Evolutionary conservation across 2,113 vertebrate genomes (phyloP).

Genomic region (Barbus barbus): DNA sequence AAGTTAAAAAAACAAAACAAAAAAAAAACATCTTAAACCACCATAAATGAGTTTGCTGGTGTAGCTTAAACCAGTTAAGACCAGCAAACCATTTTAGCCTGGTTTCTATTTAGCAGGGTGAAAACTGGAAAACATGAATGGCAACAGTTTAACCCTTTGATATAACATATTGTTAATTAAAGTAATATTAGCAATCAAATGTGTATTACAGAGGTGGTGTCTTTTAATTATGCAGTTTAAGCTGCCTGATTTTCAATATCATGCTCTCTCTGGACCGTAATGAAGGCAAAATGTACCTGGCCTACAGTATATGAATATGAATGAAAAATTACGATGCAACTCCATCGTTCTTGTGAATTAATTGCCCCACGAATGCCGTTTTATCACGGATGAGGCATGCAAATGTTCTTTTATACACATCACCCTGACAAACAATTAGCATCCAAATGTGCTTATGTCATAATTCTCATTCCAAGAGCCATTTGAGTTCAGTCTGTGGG

Average conservation of each 20-base stretch:
- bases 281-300: neutral
- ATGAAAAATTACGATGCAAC: neutral
- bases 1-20: neutral
- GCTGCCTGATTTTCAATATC: neutral
- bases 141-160: neutral
- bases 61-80: neutral
- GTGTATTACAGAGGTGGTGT: neutral
- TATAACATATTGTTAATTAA: neutral
- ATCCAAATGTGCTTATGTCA: neutral
- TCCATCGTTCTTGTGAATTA: constrained; percentile 12
- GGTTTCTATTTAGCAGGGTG: neutral
- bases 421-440: constrained; percentile 5
- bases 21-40: neutral
- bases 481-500: constrained; percentile 28
- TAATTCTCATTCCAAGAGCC: constrained; percentile 34
- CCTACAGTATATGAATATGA: constrained; percentile 6
- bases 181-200: neutral
- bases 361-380: neutral
- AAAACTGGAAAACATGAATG: neutral
- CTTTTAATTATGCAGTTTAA: neutral
- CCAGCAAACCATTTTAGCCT: neutral
- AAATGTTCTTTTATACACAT: neutral
- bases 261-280: neutral
- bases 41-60: neutral
- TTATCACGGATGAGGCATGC: neutral